phyloP scores from a whole-genome alignment of 2,113 vertebrate species.

The Seriola dumerili region DNA sequence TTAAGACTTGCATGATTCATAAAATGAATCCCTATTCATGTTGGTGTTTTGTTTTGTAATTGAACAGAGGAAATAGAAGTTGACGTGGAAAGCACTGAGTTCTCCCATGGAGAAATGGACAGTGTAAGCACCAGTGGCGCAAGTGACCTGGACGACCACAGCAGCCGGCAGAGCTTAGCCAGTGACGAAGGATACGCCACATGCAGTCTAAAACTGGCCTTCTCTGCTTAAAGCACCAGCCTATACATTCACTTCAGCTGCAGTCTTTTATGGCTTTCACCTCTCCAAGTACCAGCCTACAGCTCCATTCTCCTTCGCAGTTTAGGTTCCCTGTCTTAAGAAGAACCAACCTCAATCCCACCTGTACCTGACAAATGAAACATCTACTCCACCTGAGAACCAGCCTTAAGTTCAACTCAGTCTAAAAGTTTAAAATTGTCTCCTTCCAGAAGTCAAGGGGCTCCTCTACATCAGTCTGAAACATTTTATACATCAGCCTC shows the following conservation, averaged over 20 bases:
- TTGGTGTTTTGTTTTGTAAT: neutral
- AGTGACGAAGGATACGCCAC: constrained; percentile 98
- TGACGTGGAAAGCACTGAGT: constrained; percentile 97
- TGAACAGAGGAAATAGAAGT: constrained; percentile 96
- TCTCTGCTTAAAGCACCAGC: constrained; percentile 90
- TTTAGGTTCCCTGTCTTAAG: constrained; percentile 52
- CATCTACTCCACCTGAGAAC: constrained; percentile 51
- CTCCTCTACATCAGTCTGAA: constrained; percentile 32
- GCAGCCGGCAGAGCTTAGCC: constrained; percentile 95
- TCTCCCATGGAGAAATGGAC: constrained; percentile 98
- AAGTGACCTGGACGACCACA: constrained; percentile 98
- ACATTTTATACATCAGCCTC: constrained; percentile 25
- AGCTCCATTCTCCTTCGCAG: constrained; percentile 58
- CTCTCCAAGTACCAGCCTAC: constrained; percentile 70
- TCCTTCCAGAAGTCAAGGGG: constrained; percentile 42
- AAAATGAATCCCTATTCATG: neutral
- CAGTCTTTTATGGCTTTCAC: constrained; percentile 69
- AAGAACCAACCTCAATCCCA: constrained; percentile 63
- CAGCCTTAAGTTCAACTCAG: constrained; percentile 73
- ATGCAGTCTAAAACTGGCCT: constrained; percentile 94
- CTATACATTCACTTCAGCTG: constrained; percentile 60
- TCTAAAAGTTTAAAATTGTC: constrained; percentile 48
- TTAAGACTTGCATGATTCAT: neutral
- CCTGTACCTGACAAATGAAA: constrained; percentile 53
- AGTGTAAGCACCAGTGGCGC: constrained; percentile 94